Evolutionary conservation across 2,797 vertebrate genomes (phyloP).

Genomic region (Enteromius fasciolatus): DNA sequence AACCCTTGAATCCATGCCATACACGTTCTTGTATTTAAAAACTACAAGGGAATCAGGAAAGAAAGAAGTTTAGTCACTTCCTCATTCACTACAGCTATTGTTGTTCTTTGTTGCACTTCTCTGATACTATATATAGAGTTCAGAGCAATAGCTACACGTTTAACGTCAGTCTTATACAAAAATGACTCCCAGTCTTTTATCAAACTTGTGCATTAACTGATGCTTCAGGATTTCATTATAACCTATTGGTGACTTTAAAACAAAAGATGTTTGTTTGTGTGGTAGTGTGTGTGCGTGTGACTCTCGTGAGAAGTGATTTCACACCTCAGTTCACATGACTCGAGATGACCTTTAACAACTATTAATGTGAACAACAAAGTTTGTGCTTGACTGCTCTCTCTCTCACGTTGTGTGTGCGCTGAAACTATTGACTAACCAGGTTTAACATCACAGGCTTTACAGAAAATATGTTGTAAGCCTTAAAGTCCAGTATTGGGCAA

Average conservation of each 20-base stretch:
- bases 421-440: neutral
- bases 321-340: neutral
- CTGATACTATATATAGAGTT: neutral
- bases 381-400: neutral
- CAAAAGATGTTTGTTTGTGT: too few species aligned
- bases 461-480: neutral
- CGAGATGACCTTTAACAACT: neutral
- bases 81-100: slow-evolving; percentile 24
- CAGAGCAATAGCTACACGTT: neutral
- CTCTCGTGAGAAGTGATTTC: neutral
- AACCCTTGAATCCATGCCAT: neutral
- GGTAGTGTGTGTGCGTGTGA: too few species aligned
- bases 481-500: slow-evolving; percentile 18
- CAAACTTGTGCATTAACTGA: neutral
- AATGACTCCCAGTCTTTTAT: neutral
- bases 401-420: neutral
- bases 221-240: neutral
- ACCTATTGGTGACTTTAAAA: neutral
- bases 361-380: neutral
- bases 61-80: slow-evolving; percentile 17
- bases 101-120: neutral
- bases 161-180: neutral
- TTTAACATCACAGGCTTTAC: neutral
- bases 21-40: neutral
- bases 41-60: neutral